Conservation (phyloP, 2,797 vertebrate species). For the Muscicapa striata region DNA sequence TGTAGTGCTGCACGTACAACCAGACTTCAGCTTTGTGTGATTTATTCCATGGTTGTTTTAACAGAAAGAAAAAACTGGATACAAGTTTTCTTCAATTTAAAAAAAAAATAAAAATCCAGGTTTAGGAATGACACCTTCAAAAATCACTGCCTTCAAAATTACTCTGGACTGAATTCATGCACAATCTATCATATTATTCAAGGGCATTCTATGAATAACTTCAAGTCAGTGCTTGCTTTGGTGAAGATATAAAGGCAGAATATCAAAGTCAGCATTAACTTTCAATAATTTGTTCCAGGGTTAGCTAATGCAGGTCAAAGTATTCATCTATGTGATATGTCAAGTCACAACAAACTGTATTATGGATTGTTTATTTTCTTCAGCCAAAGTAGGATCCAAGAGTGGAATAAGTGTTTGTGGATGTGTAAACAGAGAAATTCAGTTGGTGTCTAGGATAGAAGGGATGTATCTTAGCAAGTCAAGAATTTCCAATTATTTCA, state of each 20-base stretch:
- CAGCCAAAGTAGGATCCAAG: not conserved
- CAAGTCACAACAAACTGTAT: conserved; percentile 46
- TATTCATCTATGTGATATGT: conserved; percentile 65
- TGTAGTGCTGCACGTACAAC: not conserved
- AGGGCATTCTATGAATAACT: conserved; percentile 69
- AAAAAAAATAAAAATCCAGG: not conserved
- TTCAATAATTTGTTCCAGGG: conserved; percentile 65
- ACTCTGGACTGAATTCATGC: conserved; percentile 52
- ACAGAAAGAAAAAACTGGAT: conserved; percentile 23
- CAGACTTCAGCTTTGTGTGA: not conserved
- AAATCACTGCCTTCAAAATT: conserved; percentile 5
- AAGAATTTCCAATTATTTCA: conserved; percentile 3
- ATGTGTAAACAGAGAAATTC: conserved; percentile 8
- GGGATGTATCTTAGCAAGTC: not conserved
- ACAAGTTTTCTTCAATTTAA: not conserved
- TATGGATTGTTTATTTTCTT: conserved; percentile 4
- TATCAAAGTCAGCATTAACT: conserved; percentile 70
- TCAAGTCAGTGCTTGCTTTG: conserved; percentile 49
- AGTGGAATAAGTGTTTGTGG: conserved; percentile 22
- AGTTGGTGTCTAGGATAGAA: not conserved
- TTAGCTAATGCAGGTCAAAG: conserved; percentile 65
- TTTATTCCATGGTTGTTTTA: conserved; percentile 3
- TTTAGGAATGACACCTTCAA: conserved; percentile 24
- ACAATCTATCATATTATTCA: conserved; percentile 63
- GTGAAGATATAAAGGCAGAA: conserved; percentile 53